Evolutionary conservation across 1,140 invertebrate genomes (phyloP), one percentile per base, ranked within the genome.

Genomic region (Armadillidium nasatum): DNA sequence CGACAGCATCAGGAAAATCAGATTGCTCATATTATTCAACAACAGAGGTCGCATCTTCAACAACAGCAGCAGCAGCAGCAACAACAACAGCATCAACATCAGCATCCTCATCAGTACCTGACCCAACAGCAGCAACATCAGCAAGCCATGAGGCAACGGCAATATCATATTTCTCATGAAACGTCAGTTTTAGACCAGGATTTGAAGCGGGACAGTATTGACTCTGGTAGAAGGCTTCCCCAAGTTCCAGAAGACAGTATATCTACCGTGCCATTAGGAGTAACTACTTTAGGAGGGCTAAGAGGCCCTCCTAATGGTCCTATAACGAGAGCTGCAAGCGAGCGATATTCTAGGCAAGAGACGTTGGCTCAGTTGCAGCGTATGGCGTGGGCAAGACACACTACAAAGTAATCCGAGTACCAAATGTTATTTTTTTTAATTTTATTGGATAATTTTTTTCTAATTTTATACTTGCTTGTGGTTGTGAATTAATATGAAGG

Each of bases 371-470:
- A 93, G 81, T 88, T 94, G 74, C 90, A 91, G 82, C 87, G 92
- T 74, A 89, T 90, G 0, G 88, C 89, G 45, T 94, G 93, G 92
- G 92, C 92, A 0, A 86, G 93, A 81, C 93, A 94, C 82, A 94
- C 93, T 0, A 94, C 92, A 15, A 94, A 94, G 85, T 94, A 82
- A 89, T 7, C 1, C 1, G 33, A 33, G 33, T 33, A 33, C 33
- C 33, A 33, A 33, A 33, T 33, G 33, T 33, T 33, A 33, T 33
- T 33, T 33, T 33, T n/a, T 33, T 33, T 33, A 33, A 33, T 33
- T 33, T 33, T 33, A 33, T 33, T 33, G 33, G 33, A 33, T 33
- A 33, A 33, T 33, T 33, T 33, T 33, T 33, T 33, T 33, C 33
- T 33, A 33, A 33, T 33, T 33, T 33, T 33, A 33, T 33, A 33